These are phyloP conservation scores for Eustalomyia histrio DNA, from an alignment of 2,888 invertebrate species.

Conservation along the genomic window DNA sequence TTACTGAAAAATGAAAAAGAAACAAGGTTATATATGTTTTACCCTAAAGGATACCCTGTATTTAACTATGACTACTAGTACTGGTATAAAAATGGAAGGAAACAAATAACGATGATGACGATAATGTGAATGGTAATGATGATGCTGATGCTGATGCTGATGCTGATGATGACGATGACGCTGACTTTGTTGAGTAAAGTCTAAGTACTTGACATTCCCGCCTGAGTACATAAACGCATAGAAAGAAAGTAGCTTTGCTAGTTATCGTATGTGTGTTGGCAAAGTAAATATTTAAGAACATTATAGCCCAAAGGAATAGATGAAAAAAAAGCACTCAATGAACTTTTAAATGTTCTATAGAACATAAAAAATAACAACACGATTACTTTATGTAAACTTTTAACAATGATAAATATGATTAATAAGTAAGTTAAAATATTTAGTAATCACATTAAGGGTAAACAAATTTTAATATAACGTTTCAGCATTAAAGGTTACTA, in stretches of 20 bases:
- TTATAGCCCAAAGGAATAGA: slow-evolving; percentile 28
- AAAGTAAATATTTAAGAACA: slow-evolving; percentile 54
- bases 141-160: slow-evolving; percentile 13
- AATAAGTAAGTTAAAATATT: slow-evolving; percentile 12
- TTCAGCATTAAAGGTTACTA: too few relatives aligned
- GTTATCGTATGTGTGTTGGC: slow-evolving; percentile 22
- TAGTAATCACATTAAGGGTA: not conserved
- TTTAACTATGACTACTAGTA: slow-evolving; percentile 26
- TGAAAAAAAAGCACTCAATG: not conserved
- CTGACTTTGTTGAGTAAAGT: slow-evolving; percentile 24
- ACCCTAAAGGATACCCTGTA: slow-evolving; percentile 37
- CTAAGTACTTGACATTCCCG: slow-evolving; percentile 47
- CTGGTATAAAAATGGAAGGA: not conserved
- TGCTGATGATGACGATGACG: slow-evolving; percentile 18
- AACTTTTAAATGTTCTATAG: not conserved
- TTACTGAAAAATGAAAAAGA: not conserved
- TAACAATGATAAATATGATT: not conserved
- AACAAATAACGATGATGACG: slow-evolving; percentile 30
- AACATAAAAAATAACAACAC: not conserved
- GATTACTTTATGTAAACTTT: slow-evolving; percentile 6
- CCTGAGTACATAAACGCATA: slow-evolving; percentile 25
- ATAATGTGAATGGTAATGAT: slow-evolving; percentile 4
- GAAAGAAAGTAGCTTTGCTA: slow-evolving; percentile 33
- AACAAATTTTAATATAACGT: too few relatives aligned
- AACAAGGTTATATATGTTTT: slow-evolving; percentile 53